Evolutionary conservation across 2,113 vertebrate genomes (phyloP), one percentile per base, ranked within the genome.

Genomic region (Helogale parvula): DNA sequence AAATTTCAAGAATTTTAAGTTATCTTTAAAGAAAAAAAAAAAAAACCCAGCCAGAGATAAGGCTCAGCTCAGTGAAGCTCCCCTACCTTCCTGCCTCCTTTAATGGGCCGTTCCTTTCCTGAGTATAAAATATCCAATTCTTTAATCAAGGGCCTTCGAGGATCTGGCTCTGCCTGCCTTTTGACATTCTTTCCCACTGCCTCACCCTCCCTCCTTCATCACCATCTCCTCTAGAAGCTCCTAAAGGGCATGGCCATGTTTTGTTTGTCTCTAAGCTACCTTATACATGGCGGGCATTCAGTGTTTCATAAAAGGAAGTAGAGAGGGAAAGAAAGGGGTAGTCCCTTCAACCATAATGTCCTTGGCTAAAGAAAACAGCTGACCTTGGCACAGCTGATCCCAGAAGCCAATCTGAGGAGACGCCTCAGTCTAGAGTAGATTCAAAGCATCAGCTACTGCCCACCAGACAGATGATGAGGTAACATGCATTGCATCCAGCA

Each of bases 1-100:
- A n/a, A 60, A 65, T 76, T n/a, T 82, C 12, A 96, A 96, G 88
- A 85, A 88, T 89, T 63, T 76, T 60, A 85, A 82, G 21, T 68
- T 93, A 45, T 33, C 74, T 82, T 95, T 41, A 77, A 81, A 52
- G 69, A n/a, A 68, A 90, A 66, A 90, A 54, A 54, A 74, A 85
- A 25, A 38, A 79, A 74, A 54, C 15, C 4, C 11, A 79, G 33
- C 9, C 19, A 54, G 77, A 80, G 63, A 74, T 80, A 83, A 84
- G 25, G 10, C 35, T 85, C 3, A 21, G 13, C 21, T 89, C 17
- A 12, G 0, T 12, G 45, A 52, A 82, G 45, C 2, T 12, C 16
- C n/a, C n/a, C 45, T 50, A 14, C 13, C 19, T 33, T 35, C 16
- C 21, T 0, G 1, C 14, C 45, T 83, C 31, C 27, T 71, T 52